These are phyloP conservation scores for Sebastes matsubarae DNA, from an alignment of 2,797 vertebrate genomes.

Conservation along the genomic window DNA sequence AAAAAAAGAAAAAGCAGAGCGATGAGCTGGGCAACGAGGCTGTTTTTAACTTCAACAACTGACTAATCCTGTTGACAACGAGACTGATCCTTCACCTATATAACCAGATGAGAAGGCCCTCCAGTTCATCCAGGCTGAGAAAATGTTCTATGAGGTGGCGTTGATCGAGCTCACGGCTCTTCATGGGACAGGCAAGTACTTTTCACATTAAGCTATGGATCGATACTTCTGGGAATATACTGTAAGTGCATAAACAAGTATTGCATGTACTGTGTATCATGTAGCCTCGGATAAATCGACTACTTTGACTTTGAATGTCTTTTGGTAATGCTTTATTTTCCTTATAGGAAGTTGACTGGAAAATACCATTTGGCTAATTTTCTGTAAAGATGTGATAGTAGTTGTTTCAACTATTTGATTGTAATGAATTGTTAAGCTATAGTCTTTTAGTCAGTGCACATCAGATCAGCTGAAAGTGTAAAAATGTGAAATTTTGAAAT, in stretches of 20 bases:
- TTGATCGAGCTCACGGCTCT: conserved; percentile 81
- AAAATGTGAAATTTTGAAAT: neutral
- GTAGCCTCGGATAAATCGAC: neutral
- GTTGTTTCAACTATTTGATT: neutral
- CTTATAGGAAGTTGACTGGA: neutral
- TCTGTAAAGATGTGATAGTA: neutral
- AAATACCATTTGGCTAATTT: neutral
- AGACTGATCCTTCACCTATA: conserved; percentile 81
- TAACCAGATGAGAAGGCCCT: conserved; percentile 86
- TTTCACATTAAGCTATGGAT: neutral
- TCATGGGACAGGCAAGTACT: conserved; percentile 83
- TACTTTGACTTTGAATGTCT: neutral
- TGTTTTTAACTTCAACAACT: conserved; percentile 74
- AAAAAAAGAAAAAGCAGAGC: neutral
- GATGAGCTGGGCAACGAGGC: conserved; percentile 8
- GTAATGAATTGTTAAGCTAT: neutral
- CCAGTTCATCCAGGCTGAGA: conserved; percentile 83
- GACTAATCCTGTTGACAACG: conserved; percentile 70
- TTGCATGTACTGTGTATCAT: neutral
- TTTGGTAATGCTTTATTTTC: neutral
- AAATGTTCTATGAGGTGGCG: conserved; percentile 87
- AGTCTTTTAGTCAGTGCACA: neutral
- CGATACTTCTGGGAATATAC: neutral
- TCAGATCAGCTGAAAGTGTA: neutral
- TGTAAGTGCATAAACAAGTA: neutral